A percentile compares a stretch with the other conserved stretches of the same genome.
phyloP scores from a whole-genome alignment of 2,888 invertebrate species.

The Trichopoda pennipes region DNA sequence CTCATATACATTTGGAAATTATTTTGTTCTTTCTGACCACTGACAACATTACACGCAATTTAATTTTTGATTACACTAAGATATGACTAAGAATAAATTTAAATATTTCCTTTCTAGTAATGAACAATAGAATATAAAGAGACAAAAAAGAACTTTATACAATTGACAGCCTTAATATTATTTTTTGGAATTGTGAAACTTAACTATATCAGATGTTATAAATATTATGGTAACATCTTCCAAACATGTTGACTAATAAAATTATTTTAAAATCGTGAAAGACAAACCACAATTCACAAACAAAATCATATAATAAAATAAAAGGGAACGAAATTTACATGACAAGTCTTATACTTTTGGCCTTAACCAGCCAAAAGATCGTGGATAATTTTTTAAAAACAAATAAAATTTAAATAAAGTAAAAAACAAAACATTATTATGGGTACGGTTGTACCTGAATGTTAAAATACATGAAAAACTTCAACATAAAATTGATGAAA shows the following conservation, averaged over 20 bases:
- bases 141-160: constrained; percentile 1
- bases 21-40: too few species aligned
- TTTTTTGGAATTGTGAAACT: constrained; percentile 31
- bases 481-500: constrained; percentile 45
- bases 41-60: too few species aligned
- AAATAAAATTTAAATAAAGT: constrained; percentile 8
- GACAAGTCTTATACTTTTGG: constrained; percentile 65
- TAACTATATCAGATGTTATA: constrained; percentile 35
- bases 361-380: constrained; percentile 63
- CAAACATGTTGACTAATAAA: constrained; percentile 42
- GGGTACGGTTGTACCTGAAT: constrained; percentile 16
- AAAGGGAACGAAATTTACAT: constrained; percentile 64
- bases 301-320: constrained; percentile 15
- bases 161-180: background rate
- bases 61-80: too few species aligned
- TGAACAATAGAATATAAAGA: background rate
- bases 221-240: constrained; percentile 41
- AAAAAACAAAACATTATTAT: constrained; percentile 1
- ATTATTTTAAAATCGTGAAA: constrained; percentile 47
- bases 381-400: constrained; percentile 45
- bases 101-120: background rate
- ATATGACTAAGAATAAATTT: background rate
- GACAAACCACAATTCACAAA: constrained; percentile 29
- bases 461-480: background rate
- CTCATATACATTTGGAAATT: too few species aligned